Percentiles rank a stretch among this genome's conserved stretches.
Evolutionary conservation across 2,797 vertebrate genomes (phyloP).

Genomic region (Lepus oiostolus): DNA sequence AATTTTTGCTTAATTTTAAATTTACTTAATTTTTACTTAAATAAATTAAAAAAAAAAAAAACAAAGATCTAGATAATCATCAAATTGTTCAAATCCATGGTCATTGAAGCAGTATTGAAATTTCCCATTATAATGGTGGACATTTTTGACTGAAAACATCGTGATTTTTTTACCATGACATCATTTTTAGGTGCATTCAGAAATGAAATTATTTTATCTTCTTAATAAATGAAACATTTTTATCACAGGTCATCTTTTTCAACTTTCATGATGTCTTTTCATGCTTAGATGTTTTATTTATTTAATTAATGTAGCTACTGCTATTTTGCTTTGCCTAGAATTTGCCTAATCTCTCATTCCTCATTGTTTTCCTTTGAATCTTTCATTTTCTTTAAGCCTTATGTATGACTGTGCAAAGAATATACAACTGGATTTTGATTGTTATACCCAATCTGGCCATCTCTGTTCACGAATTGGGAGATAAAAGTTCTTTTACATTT

Average conservation of each 20-base stretch:
- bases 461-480: neutral
- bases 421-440: neutral
- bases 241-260: neutral
- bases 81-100: no score
- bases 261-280: neutral
- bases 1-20: neutral
- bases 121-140: neutral
- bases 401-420: neutral
- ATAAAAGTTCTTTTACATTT: neutral
- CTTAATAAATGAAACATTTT: neutral
- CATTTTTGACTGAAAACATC: neutral
- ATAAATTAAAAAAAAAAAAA: neutral
- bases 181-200: neutral
- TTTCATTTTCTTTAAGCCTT: neutral
- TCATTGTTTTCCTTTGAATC: neutral
- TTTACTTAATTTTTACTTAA: slow-evolving; percentile 27
- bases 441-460: neutral
- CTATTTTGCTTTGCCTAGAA: neutral
- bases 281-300: neutral
- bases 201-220: neutral
- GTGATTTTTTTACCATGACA: neutral
- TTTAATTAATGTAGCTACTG: neutral
- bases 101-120: neutral
- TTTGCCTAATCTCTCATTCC: neutral
- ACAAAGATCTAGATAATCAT: no score